Base-by-base conservation (phyloP, 2,797 vertebrate genomes). In the Erithacus rubecula region DNA sequence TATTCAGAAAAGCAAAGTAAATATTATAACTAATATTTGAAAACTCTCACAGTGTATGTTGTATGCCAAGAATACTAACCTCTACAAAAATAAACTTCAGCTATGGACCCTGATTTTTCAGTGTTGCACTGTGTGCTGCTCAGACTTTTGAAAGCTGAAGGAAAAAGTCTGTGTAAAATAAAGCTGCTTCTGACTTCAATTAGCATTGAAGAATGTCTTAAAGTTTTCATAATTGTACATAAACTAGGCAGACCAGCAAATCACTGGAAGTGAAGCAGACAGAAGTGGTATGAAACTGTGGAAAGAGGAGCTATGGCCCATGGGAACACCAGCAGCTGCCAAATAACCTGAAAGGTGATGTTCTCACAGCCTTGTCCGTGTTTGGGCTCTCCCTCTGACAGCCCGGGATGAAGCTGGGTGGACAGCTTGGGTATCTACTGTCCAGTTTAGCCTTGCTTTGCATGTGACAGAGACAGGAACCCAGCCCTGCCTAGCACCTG, bases 1-100 rank as follows among this genome's bases (percentile, higher is more conserved):
- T 95, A 81, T 90, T 91, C 74, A 92, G 46, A 94, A 95, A 96
- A 80, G 58, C 64, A 82, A 96, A 88, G 84, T 70, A 92, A 96
- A 93, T 78, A 92, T 90, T 92, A 36, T 83, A 93, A 90, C 63
- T 95, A 82, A 58, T 91, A 89, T 87, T 74, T 84, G 36, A 97
- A 92, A 94, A 87, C 83, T 77, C 69, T 86, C 55, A 1, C 87
- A 85, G 80, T 7, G 16, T 70, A 27, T 87, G 49, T 65, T 6
- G 7, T 88, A 36, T 79, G 87, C 89, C 93, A 95, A 84, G 49
- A 93, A 85, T 44, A 95, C 55, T 89, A 94, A 87, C 56, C 53
- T 84, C 79, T 96, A 84, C 49, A 80, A 93, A 96, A 96, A 89
- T 87, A 93, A 95, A 93, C 83, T 91, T 91, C 46, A 64, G 37